These are phyloP conservation scores for Diarsia mendica DNA, from an alignment of 2,888 invertebrate species.

Conservation along the genomic window DNA sequence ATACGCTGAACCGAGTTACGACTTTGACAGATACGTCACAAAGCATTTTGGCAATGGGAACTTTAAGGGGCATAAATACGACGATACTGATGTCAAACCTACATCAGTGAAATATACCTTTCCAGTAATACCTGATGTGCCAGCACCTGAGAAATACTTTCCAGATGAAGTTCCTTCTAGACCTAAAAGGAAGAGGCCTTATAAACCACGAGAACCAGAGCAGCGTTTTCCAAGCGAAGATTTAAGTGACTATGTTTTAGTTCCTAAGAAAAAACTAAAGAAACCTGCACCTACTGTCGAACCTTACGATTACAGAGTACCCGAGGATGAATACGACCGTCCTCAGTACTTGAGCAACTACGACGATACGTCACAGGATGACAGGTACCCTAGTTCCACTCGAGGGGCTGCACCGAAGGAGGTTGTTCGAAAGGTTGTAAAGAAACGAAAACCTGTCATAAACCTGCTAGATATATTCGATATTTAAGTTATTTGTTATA, in stretches of 20 bases:
- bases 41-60: constrained; percentile 73
- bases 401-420: constrained; percentile 76
- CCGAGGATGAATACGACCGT: constrained; percentile 82
- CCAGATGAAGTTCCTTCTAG: constrained; percentile 78
- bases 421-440: constrained; percentile 83
- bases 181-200: constrained; percentile 83
- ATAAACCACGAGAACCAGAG: constrained; percentile 75
- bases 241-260: constrained; percentile 83
- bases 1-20: constrained; percentile 77
- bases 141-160: constrained; percentile 76
- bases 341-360: constrained; percentile 71
- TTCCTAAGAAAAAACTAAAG: constrained; percentile 86
- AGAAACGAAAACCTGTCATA: constrained; percentile 83
- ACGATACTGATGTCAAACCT: constrained; percentile 73
- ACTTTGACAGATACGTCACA: constrained; percentile 77
- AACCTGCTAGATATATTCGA: constrained; percentile 87
- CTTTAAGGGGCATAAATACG: constrained; percentile 77
- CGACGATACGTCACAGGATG: constrained; percentile 77
- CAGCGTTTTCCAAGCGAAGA: constrained; percentile 75
- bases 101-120: constrained; percentile 74
- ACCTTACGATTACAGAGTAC: constrained; percentile 77
- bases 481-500: constrained; percentile 76
- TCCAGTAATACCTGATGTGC: constrained; percentile 77
- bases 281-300: constrained; percentile 75
- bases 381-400: constrained; percentile 74